Conservation (phyloP, 2,888 invertebrate genomes). For the Theristus sp. region DNA sequence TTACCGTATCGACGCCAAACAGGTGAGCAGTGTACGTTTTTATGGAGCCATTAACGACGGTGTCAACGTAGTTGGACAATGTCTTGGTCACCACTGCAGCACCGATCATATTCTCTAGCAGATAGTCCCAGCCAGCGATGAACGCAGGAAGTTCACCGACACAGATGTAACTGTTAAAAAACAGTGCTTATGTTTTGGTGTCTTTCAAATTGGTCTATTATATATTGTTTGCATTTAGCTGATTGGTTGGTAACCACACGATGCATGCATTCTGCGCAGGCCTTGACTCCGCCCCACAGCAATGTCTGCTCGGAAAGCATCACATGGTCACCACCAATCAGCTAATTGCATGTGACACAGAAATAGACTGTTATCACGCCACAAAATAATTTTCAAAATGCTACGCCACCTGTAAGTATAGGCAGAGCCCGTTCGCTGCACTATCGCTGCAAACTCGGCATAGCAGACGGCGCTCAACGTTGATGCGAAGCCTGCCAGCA, state of each 20-base stretch:
- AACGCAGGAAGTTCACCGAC: neutral
- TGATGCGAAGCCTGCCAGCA: slow-evolving; percentile 62
- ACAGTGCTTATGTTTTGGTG: neutral
- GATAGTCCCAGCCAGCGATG: neutral
- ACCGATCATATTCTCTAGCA: neutral
- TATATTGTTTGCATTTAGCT: too few species aligned
- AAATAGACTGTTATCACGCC: too few species aligned
- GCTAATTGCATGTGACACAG: too few species aligned
- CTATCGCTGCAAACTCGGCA: slow-evolving; percentile 35
- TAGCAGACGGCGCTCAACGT: slow-evolving; percentile 54
- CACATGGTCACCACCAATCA: too few species aligned
- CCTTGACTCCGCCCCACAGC: too few species aligned
- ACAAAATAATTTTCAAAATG: too few species aligned
- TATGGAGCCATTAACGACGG: neutral
- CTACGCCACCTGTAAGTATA: slow-evolving; percentile 67
- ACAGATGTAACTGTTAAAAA: neutral
- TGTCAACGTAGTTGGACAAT: neutral
- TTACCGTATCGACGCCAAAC: too few species aligned
- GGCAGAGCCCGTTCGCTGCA: slow-evolving; percentile 51
- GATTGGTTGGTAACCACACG: too few species aligned
- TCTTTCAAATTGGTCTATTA: too few species aligned
- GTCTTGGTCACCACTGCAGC: neutral
- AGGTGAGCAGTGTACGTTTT: too few species aligned
- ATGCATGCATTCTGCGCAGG: too few species aligned
- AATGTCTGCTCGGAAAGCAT: too few species aligned